Percentiles rank a stretch among this genome's conserved stretches.
These are phyloP conservation scores for Latrodectus hesperus DNA, from an alignment of 2,888 invertebrate genomes.

Conservation along the genomic window DNA sequence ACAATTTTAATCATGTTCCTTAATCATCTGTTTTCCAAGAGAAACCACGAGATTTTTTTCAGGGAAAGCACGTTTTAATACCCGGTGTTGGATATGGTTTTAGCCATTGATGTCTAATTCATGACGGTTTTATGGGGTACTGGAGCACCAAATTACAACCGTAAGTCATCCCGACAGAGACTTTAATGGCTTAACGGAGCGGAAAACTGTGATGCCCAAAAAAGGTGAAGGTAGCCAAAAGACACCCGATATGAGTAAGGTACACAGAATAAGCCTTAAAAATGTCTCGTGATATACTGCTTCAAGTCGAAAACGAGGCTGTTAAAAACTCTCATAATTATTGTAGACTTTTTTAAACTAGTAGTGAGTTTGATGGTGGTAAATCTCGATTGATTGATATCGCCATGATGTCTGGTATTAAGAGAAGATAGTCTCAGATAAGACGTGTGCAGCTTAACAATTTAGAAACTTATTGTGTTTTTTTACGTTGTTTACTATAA, in stretches of 20 bases:
- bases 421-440: too few relatives aligned
- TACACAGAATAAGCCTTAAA: not conserved
- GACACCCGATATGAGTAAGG: not conserved
- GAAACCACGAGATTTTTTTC: not conserved
- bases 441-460: too few relatives aligned
- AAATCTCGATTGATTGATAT: too few relatives aligned
- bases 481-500: too few relatives aligned
- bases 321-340: conserved; percentile 35
- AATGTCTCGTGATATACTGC: not conserved
- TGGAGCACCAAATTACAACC: conserved; percentile 56
- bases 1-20: conserved; percentile 15
- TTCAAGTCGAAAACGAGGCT: conserved; percentile 1
- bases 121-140: conserved; percentile 53
- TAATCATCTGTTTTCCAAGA: conserved; percentile 36
- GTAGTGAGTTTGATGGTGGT: too few relatives aligned
- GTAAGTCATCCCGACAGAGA: conserved; percentile 42
- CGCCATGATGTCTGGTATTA: too few relatives aligned
- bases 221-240: not conserved
- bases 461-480: too few relatives aligned
- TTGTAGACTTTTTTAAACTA: conserved; percentile 20
- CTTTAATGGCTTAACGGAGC: conserved; percentile 54
- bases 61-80: conserved; percentile 31
- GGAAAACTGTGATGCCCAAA: conserved; percentile 20
- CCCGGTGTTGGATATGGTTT: not conserved
- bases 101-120: conserved; percentile 36